phyloP scores from a whole-genome alignment of 1,140 invertebrate species.

The Chironomus striatipennis region DNA sequence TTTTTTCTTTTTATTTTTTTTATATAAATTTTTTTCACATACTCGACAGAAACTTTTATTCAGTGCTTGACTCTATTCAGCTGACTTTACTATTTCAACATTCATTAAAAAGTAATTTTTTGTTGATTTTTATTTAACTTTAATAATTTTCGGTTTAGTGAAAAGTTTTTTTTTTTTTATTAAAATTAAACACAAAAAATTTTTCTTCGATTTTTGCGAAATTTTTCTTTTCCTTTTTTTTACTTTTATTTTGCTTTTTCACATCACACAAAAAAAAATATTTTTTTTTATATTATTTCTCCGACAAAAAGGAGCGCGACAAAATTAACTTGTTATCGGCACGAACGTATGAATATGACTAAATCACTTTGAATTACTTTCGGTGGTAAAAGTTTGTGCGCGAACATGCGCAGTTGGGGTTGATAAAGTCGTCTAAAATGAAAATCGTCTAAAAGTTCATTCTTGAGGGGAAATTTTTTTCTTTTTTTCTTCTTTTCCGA shows the following conservation, averaged over 20 bases:
- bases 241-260: not conserved
- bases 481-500: not conserved
- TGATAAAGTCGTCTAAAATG: not conserved
- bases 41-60: not conserved
- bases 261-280: not conserved
- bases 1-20: too few relatives aligned
- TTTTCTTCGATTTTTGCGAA: not conserved
- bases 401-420: not conserved
- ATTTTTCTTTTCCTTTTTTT: not conserved
- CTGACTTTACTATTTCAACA: not conserved
- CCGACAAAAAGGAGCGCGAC: not conserved
- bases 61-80: not conserved
- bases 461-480: not conserved
- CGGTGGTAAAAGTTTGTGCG: not conserved
- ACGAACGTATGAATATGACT: not conserved
- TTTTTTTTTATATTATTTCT: not conserved
- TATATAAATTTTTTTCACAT: not conserved
- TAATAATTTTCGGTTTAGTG: not conserved
- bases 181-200: not conserved
- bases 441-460: not conserved
- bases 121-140: not conserved
- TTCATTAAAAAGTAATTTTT: not conserved
- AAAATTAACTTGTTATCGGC: not conserved
- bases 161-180: not conserved
- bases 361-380: constrained; percentile 24